phyloP scores from a whole-genome alignment of 1,140 invertebrate genomes.

The Thaumetopoea pityocampa region DNA sequence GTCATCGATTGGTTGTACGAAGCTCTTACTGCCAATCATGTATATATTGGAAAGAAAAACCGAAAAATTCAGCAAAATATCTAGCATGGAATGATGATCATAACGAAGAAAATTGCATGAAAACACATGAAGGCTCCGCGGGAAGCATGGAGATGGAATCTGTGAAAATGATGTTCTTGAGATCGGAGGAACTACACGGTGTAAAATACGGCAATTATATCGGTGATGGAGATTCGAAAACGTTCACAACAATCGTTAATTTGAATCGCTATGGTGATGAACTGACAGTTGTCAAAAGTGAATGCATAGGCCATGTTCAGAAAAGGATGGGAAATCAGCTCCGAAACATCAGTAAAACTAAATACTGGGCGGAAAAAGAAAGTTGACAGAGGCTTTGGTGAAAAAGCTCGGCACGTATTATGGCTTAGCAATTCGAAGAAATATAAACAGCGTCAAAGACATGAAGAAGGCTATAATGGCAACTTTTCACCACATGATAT shows the following conservation, averaged over 20 bases:
- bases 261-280: not conserved
- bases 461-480: constrained; percentile 45
- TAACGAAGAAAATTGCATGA: not conserved
- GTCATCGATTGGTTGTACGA: too few relatives aligned
- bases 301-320: constrained; percentile 26
- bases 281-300: constrained; percentile 9
- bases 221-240: constrained; percentile 1
- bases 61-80: not conserved
- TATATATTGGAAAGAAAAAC: constrained; percentile 1
- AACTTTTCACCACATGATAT: constrained; percentile 39
- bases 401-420: constrained; percentile 34
- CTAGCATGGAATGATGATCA: not conserved
- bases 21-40: too few relatives aligned
- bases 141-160: not conserved
- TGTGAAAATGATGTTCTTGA: not conserved
- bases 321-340: constrained; percentile 31
- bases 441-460: constrained; percentile 33
- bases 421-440: constrained; percentile 38
- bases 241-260: not conserved
- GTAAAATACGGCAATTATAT: constrained; percentile 2
- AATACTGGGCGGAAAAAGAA: constrained; percentile 26
- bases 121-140: not conserved
- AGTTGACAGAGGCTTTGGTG: too few relatives aligned
- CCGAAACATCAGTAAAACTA: constrained; percentile 18
- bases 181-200: not conserved